Evolutionary conservation across 2,888 invertebrate species (phyloP).

Genomic region (Gymnoscelis rufifasciata): DNA sequence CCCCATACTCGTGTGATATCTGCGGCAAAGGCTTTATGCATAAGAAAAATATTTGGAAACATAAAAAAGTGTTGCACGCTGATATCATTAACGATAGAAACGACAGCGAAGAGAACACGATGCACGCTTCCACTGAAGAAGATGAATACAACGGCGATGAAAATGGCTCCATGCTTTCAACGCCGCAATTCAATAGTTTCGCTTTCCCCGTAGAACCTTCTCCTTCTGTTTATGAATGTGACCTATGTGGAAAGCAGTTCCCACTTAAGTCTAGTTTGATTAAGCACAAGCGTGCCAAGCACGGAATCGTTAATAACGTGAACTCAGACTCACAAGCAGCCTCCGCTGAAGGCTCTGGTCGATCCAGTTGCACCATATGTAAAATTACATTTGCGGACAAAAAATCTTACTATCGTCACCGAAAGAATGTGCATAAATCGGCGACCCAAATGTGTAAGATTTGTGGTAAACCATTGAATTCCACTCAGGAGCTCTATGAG

Average conservation of each 20-base stretch:
- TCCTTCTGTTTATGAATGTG: constrained; percentile 56
- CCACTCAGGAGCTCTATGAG: constrained; percentile 81
- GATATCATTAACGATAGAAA: constrained; percentile 66
- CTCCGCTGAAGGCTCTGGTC: constrained; percentile 41
- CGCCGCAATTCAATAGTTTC: constrained; percentile 74
- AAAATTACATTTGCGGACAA: constrained; percentile 80
- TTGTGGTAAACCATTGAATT: constrained; percentile 81
- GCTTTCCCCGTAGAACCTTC: constrained; percentile 58
- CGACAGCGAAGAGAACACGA: constrained; percentile 73
- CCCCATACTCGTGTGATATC: constrained; percentile 80
- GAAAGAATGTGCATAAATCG: constrained; percentile 76
- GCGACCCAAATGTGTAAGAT: constrained; percentile 80
- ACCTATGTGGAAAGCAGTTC: constrained; percentile 69
- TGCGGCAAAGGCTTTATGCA: constrained; percentile 82
- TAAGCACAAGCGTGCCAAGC: constrained; percentile 76
- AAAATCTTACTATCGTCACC: constrained; percentile 80
- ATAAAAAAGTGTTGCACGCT: constrained; percentile 74
- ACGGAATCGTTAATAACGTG: constrained; percentile 60
- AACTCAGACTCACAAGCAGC: constrained; percentile 38
- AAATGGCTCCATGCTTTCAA: constrained; percentile 62
- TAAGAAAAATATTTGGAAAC: constrained; percentile 78
- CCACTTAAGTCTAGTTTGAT: constrained; percentile 68
- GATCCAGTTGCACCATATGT: constrained; percentile 80
- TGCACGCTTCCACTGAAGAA: constrained; percentile 74
- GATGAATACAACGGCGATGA: constrained; percentile 70